Conservation (phyloP, 1,140 invertebrate genomes). For the Hycleus phaleratus region DNA sequence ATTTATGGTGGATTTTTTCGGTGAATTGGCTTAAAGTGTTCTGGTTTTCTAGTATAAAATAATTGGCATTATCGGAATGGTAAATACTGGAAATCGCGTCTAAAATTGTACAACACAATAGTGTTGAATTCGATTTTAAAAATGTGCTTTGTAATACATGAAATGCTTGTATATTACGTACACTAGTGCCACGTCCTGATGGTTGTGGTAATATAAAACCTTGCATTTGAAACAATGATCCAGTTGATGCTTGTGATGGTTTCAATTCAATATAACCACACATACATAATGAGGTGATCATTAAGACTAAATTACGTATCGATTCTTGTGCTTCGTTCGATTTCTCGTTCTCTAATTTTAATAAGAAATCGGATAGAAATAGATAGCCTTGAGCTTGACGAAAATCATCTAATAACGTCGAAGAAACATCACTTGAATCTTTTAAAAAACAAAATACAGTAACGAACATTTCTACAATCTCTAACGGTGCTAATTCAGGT, state of each 20-base stretch:
- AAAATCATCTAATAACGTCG: constrained; percentile 92
- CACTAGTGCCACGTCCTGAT: constrained; percentile 77
- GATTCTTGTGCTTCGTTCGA: constrained; percentile 78
- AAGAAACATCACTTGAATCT: constrained; percentile 95
- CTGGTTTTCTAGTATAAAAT: constrained; percentile 95
- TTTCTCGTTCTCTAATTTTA: constrained; percentile 73
- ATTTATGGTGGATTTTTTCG: constrained; percentile 89
- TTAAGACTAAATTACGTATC: constrained; percentile 83
- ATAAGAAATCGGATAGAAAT: constrained; percentile 88
- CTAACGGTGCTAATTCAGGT: constrained; percentile 84
- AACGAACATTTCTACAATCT: constrained; percentile 97
- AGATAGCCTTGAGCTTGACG: constrained; percentile 88
- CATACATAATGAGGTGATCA: constrained; percentile 88
- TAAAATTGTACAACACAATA: constrained; percentile 81
- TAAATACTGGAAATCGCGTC: constrained; percentile 96
- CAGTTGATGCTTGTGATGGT: constrained; percentile 74
- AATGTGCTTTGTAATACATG: constrained; percentile 91
- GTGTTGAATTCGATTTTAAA: constrained; percentile 75
- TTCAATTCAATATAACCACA: constrained; percentile 86
- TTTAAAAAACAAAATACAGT: constrained; percentile 97
- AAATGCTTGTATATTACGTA: constrained; percentile 92
- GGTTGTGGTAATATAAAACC: constrained; percentile 88
- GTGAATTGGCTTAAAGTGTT: constrained; percentile 93
- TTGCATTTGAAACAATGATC: constrained; percentile 86
- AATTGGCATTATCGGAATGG: constrained; percentile 96